phyloP scores from a whole-genome alignment of 2,888 invertebrate genomes.

The Plusia festucae region DNA sequence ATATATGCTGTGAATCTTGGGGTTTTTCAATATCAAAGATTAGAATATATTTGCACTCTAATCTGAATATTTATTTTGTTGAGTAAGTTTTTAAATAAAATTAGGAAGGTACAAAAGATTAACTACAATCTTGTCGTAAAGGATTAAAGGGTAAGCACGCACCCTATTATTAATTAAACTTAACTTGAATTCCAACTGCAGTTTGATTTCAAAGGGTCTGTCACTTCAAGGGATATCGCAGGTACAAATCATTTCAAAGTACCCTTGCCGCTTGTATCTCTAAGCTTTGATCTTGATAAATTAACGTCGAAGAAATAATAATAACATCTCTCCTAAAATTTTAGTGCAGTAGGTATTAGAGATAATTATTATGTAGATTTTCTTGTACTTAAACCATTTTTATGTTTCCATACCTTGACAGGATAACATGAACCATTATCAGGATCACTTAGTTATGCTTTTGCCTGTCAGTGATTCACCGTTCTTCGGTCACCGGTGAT shows the following conservation, averaged over 20 bases:
- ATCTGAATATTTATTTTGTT: too few species aligned
- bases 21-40: too few species aligned
- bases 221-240: constrained; percentile 58
- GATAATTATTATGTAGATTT: too few species aligned
- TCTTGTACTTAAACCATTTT: too few species aligned
- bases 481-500: too few species aligned
- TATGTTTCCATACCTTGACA: too few species aligned
- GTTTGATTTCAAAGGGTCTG: constrained; percentile 62
- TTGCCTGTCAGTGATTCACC: too few species aligned
- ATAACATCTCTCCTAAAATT: constrained; percentile 7
- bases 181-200: constrained; percentile 67
- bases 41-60: too few species aligned
- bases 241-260: constrained; percentile 56
- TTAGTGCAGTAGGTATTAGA: constrained; percentile 33
- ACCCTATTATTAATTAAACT: constrained; percentile 63
- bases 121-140: constrained; percentile 26
- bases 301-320: constrained; percentile 42
- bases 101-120: constrained; percentile 1
- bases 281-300: constrained; percentile 55
- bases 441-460: too few species aligned
- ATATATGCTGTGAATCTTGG: too few species aligned
- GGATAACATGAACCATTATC: too few species aligned
- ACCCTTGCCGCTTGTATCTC: constrained; percentile 42
- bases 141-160: constrained; percentile 42
- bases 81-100: too few species aligned